phyloP scores from a whole-genome alignment of 2,888 invertebrate genomes.

The Hemistola chrysoprasaria region DNA sequence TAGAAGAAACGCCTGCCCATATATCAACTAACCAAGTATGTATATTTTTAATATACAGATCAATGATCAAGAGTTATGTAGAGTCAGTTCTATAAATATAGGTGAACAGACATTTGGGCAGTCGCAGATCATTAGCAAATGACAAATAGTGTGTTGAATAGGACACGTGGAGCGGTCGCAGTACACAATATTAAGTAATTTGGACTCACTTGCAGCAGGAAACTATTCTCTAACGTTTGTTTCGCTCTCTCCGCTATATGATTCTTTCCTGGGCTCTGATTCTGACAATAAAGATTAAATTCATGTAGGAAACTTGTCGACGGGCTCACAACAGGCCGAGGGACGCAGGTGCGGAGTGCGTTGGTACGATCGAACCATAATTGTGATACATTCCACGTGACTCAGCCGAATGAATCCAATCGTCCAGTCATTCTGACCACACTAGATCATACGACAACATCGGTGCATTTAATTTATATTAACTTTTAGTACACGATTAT shows the following conservation, averaged over 20 bases:
- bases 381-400: slow-evolving; percentile 2
- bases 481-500: slow-evolving; percentile 2
- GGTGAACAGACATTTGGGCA: slow-evolving; percentile 9
- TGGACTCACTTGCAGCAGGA: slow-evolving; percentile 78
- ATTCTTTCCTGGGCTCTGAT: slow-evolving; percentile 78
- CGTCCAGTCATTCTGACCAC: neutral
- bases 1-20: slow-evolving; percentile 22
- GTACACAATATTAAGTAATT: slow-evolving; percentile 46
- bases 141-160: slow-evolving; percentile 38
- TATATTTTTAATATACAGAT: neutral
- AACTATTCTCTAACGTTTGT: slow-evolving; percentile 78
- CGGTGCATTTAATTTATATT: slow-evolving; percentile 5
- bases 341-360: neutral
- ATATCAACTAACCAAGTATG: slow-evolving; percentile 10
- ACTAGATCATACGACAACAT: slow-evolving; percentile 1
- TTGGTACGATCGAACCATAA: slow-evolving; percentile 1
- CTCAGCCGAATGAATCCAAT: slow-evolving; percentile 1
- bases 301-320: slow-evolving; percentile 51
- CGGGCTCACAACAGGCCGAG: slow-evolving; percentile 2
- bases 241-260: slow-evolving; percentile 80
- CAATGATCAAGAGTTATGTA: neutral
- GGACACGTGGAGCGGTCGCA: slow-evolving; percentile 37
- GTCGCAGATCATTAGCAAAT: slow-evolving; percentile 2
- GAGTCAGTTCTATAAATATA: neutral
- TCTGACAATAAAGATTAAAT: slow-evolving; percentile 74